These are phyloP conservation scores for Drosophila phalerata DNA, from an alignment of 2,888 invertebrate species.

Conservation along the genomic window DNA sequence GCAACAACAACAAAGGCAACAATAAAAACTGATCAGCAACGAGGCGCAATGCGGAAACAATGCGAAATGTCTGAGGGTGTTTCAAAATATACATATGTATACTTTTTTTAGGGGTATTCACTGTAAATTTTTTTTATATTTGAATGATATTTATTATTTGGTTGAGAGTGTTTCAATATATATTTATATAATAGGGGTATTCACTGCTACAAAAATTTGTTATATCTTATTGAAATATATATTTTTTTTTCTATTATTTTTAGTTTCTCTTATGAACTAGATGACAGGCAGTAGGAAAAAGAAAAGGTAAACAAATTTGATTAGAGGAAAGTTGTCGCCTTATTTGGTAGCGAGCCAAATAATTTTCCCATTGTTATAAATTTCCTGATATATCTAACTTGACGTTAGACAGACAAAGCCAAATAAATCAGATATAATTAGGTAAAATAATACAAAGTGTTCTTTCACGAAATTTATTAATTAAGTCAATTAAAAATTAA, in stretches of 20 bases:
- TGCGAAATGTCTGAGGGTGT: conserved; percentile 22
- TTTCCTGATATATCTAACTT: conserved; percentile 44
- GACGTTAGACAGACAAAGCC: conserved; percentile 55
- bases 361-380: conserved; percentile 66
- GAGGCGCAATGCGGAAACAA: conserved; percentile 66
- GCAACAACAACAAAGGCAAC: conserved; percentile 10
- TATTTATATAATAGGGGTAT: conserved; percentile 20
- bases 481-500: conserved; percentile 4
- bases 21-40: conserved; percentile 25
- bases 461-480: conserved; percentile 7
- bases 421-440: conserved; percentile 66
- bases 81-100: conserved; percentile 12
- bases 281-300: conserved; percentile 36
- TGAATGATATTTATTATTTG: no score
- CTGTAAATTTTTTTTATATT: not conserved
- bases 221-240: conserved; percentile 20
- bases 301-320: conserved; percentile 54
- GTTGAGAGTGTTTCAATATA: not conserved
- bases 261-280: conserved; percentile 1
- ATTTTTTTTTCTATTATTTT: conserved; percentile 8
- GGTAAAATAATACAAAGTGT: conserved; percentile 11
- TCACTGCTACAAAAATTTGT: conserved; percentile 4
- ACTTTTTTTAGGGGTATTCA: conserved; percentile 14
- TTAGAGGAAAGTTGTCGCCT: conserved; percentile 47
- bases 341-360: conserved; percentile 66